Evolutionary conservation across 2,797 vertebrate genomes (phyloP).

Genomic region (Lacerta bilineata): DNA sequence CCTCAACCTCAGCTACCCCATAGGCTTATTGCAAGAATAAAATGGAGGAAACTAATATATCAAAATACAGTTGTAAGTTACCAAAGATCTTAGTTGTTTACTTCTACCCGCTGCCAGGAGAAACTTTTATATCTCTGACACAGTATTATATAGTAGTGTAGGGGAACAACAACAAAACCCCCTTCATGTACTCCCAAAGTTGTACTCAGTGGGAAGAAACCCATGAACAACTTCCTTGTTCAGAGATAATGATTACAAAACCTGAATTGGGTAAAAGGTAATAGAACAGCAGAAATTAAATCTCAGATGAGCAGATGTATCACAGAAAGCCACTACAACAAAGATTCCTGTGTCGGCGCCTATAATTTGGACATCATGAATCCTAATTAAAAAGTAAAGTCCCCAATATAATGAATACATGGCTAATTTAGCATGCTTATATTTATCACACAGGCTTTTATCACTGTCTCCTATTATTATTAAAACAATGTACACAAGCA

Average conservation of each 20-base stretch:
- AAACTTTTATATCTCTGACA: slow-evolving; percentile 43
- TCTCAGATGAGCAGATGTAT: slow-evolving; percentile 64
- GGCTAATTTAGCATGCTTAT: slow-evolving; percentile 63
- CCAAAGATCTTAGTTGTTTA: neutral
- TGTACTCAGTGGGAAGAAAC: slow-evolving; percentile 63
- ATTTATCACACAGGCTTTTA: slow-evolving; percentile 64
- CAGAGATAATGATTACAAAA: slow-evolving; percentile 64
- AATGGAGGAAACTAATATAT: neutral
- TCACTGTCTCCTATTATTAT: slow-evolving; percentile 53
- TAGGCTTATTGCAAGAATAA: neutral
- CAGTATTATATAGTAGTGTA: slow-evolving; percentile 22
- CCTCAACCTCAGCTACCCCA: neutral
- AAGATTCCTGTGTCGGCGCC: slow-evolving; percentile 54
- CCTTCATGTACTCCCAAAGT: neutral
- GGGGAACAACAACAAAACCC: neutral
- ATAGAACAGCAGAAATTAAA: slow-evolving; percentile 51
- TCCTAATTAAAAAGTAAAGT: slow-evolving; percentile 71
- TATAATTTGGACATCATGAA: slow-evolving; percentile 72
- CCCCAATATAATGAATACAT: slow-evolving; percentile 61
- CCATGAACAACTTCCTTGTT: slow-evolving; percentile 70
- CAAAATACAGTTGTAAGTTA: neutral
- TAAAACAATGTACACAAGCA: slow-evolving; percentile 48
- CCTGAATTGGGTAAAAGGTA: slow-evolving; percentile 70
- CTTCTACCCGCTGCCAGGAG: slow-evolving; percentile 13
- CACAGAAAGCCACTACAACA: slow-evolving; percentile 60